Evolutionary conservation across 2,797 vertebrate genomes (phyloP).

Genomic region (Acanthurus tractus): DNA sequence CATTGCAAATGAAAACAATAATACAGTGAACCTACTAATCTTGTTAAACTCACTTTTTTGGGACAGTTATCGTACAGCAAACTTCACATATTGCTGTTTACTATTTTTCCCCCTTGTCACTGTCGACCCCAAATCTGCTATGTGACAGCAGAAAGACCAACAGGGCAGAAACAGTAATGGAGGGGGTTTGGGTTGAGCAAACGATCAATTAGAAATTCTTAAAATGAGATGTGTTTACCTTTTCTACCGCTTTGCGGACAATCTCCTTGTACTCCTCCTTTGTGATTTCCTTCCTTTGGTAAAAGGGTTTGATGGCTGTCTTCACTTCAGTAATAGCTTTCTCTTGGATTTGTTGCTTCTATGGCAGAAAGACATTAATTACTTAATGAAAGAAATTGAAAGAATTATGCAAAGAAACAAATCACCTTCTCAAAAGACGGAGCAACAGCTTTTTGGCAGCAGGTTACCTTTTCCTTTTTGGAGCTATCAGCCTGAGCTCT

Average conservation of each 20-base stretch:
- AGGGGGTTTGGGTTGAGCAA: background rate
- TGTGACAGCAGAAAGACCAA: background rate
- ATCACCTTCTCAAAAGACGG: background rate
- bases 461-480: slow-evolving; percentile 94
- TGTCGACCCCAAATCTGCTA: background rate
- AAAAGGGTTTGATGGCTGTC: slow-evolving; percentile 95
- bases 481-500: slow-evolving; percentile 95
- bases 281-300: slow-evolving; percentile 98
- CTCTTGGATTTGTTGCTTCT: slow-evolving; percentile 97
- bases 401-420: background rate
- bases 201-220: background rate
- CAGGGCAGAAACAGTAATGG: background rate
- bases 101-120: no score
- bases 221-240: slow-evolving; percentile 79
- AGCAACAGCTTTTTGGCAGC: background rate
- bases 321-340: slow-evolving; percentile 95
- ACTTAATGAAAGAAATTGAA: fast-evolving
- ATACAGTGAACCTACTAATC: no score
- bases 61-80: no score
- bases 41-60: no score
- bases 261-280: slow-evolving; percentile 99
- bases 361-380: slow-evolving; percentile 13
- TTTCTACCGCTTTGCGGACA: slow-evolving; percentile 97
- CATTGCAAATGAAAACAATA: no score
- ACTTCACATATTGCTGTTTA: no score